Conservation (phyloP, 2,113 vertebrate genomes). For the Phocoena phocoena region DNA sequence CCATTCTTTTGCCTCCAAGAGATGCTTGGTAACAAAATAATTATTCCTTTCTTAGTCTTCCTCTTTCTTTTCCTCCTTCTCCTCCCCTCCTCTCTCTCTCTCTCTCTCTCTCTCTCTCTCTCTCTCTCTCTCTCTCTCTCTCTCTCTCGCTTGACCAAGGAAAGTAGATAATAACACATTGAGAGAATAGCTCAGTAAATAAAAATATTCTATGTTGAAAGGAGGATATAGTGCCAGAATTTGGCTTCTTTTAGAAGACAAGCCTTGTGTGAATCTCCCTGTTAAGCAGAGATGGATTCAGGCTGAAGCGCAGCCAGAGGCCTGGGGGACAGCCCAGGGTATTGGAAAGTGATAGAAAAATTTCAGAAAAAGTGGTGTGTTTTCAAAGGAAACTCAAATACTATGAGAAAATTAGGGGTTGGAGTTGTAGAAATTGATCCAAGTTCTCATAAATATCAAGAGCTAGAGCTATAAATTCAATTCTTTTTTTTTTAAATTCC, state of each 20-base stretch:
- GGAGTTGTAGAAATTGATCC: background rate
- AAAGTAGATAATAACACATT: background rate
- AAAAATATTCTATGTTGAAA: background rate
- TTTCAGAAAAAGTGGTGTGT: background rate
- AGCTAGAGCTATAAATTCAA: background rate
- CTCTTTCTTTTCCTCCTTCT: background rate
- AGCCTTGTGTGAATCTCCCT: background rate
- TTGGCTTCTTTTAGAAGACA: slow-evolving; percentile 22
- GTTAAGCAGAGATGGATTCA: background rate
- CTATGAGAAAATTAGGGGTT: background rate
- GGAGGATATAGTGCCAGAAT: background rate
- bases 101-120: too few species aligned
- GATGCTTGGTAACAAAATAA: background rate
- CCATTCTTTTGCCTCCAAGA: background rate
- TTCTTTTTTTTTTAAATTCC: background rate
- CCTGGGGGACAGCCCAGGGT: background rate
- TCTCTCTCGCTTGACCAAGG: background rate
- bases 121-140: rapidly evolving
- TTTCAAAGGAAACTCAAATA: background rate
- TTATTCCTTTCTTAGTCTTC: background rate
- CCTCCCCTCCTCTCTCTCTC: too few species aligned
- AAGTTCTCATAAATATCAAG: background rate
- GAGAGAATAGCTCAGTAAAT: background rate
- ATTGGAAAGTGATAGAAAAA: background rate
- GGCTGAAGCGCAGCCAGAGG: background rate